Base-by-base conservation (phyloP, 2,888 invertebrate species). In the Drosophila meridiana region DNA sequence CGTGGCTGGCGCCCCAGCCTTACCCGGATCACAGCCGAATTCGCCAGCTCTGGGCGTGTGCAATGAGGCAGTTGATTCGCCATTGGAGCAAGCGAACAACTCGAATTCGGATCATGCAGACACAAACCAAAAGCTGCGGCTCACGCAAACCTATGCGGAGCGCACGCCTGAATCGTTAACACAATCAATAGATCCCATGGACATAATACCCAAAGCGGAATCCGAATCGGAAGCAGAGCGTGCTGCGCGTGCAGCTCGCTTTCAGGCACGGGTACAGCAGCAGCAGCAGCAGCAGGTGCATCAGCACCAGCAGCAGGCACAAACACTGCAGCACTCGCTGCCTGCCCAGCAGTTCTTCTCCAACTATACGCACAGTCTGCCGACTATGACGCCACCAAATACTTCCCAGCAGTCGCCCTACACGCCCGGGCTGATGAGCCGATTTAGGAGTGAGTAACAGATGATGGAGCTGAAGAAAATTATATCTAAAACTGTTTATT, bases 131-230 rank as follows among this genome's bases (percentile, higher is more conserved):
- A 90, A 88, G n/a, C 32, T 84, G 36, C 80, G 88, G 0, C 53
- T 82, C 2, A 65, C 70, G 34, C 85, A 82, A 30, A 65, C 45
- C 4, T 88, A 89, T 68, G 42, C 84, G 5, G 89, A 87, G 14
- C 85, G 86, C 7, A 88, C 88, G 11, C 88, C 90, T 0, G 91
- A 91, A 70, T 87, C 92, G 40, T 59, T 91, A 32, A 90, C 91
- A 20, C 91, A 92, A 60, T 90, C 91, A n/a, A 91, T 92, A 28
- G 91, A 91, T 76, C 91, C 92, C 8, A 89, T 90, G 91, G 91
- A 90, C 56, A 91, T 91, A n/a, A 90, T 91, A 82, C 92, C 92
- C 26, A 92, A 92, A 70, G 64, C 90, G 32, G 91, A 92, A 57
- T 67, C 83, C 6, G 89, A 90, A 61, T 80, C 81, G 7, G 91